phyloP scores from a whole-genome alignment of 2,113 vertebrate genomes.

The Forbesichthys agassizii region DNA sequence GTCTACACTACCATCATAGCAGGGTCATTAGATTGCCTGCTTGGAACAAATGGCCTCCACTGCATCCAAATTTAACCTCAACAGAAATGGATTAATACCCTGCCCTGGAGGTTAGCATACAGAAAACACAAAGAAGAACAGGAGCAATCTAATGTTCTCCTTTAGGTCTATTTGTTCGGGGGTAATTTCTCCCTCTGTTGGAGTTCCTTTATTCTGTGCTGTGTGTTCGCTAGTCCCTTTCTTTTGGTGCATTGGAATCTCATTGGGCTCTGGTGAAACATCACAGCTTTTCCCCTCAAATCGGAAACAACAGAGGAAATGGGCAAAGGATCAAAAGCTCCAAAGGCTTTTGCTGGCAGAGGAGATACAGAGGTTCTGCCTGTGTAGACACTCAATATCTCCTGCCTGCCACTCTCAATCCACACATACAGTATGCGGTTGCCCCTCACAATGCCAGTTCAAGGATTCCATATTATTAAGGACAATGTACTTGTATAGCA shows the following conservation, averaged over 20 bases:
- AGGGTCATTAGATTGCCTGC: slow-evolving; percentile 76
- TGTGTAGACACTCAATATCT: slow-evolving; percentile 29
- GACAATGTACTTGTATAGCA: too few species aligned
- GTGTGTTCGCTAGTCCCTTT: background rate
- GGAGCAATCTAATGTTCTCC: slow-evolving; percentile 24
- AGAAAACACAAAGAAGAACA: slow-evolving; percentile 29
- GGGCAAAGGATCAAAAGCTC: slow-evolving; percentile 64
- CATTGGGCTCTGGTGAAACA: slow-evolving; percentile 46
- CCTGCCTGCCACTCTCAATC: slow-evolving; percentile 17
- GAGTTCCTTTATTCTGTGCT: slow-evolving; percentile 14
- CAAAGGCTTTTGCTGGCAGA: slow-evolving; percentile 63
- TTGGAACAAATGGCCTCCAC: slow-evolving; percentile 75
- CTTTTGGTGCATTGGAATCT: slow-evolving; percentile 31
- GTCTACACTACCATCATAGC: slow-evolving; percentile 43
- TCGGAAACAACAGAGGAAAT: slow-evolving; percentile 55
- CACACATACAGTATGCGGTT: slow-evolving; percentile 19
- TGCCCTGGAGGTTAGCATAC: slow-evolving; percentile 50
- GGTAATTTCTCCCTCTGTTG: slow-evolving; percentile 9
- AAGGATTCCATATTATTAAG: slow-evolving; percentile 80
- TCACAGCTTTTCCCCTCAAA: slow-evolving; percentile 61
- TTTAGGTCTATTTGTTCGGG: slow-evolving; percentile 10
- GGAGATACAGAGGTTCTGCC: slow-evolving; percentile 47
- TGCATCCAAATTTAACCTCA: slow-evolving; percentile 70
- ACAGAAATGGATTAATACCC: slow-evolving; percentile 70
- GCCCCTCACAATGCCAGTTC: slow-evolving; percentile 73